Conservation (phyloP, 1,140 invertebrate species). For the Probaryconus sp. region DNA sequence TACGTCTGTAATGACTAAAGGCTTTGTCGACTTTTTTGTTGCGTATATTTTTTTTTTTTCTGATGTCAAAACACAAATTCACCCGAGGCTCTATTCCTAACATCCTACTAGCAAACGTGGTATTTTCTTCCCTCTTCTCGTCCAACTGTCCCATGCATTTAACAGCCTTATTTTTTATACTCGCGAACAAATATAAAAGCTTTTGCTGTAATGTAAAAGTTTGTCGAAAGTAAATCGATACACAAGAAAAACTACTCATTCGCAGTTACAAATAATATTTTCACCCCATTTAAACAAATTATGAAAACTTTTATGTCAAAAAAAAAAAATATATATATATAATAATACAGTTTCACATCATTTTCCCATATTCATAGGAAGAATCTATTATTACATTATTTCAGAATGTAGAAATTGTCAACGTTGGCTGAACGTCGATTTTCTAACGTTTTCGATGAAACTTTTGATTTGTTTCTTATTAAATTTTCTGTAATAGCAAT, state of each 20-base stretch:
- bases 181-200: neutral
- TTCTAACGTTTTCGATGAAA: too few species aligned
- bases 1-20: constrained; percentile 10
- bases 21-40: constrained; percentile 15
- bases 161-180: constrained; percentile 33
- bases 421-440: too few species aligned
- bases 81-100: constrained; percentile 11
- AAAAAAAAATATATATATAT: too few species aligned
- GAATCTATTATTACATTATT: too few species aligned
- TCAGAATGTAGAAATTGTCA: too few species aligned
- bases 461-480: too few species aligned
- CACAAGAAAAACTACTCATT: neutral
- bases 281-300: too few species aligned
- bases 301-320: too few species aligned
- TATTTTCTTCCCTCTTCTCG: neutral
- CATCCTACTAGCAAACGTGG: constrained; percentile 16
- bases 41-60: constrained; percentile 10
- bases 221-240: constrained; percentile 26
- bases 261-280: constrained; percentile 7
- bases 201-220: neutral
- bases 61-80: neutral
- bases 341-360: too few species aligned
- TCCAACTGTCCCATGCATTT: constrained; percentile 14
- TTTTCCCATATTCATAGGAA: too few species aligned
- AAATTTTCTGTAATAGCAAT: too few species aligned